These are phyloP conservation scores for Conchocele bisecta DNA, from an alignment of 2,888 invertebrate species.

Conservation along the genomic window DNA sequence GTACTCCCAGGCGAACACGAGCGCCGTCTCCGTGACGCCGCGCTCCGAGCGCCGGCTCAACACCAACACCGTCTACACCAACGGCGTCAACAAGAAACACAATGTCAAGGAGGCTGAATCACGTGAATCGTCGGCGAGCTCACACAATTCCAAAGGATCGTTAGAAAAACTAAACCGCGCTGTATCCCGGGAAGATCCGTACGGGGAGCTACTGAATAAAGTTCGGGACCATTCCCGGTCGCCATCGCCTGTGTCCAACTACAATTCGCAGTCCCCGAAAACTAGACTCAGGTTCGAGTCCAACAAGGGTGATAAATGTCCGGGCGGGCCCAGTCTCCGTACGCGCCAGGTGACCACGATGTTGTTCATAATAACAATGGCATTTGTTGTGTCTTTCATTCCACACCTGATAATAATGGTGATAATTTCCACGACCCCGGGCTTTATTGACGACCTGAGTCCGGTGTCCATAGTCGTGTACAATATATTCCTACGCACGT, in stretches of 20 bases:
- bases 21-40: no score
- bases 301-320: constrained; percentile 34
- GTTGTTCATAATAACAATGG: constrained; percentile 64
- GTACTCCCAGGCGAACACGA: constrained; percentile 24
- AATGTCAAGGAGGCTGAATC: neutral
- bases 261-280: constrained; percentile 15
- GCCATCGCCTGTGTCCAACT: constrained; percentile 20
- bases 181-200: constrained; percentile 41
- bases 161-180: constrained; percentile 18
- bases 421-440: constrained; percentile 45
- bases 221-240: constrained; percentile 41
- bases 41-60: neutral
- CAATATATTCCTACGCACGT: constrained; percentile 64
- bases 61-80: no score
- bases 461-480: constrained; percentile 46
- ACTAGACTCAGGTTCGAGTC: constrained; percentile 19
- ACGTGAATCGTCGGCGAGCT: neutral
- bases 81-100: neutral
- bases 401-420: constrained; percentile 64
- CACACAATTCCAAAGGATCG: constrained; percentile 20
- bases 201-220: constrained; percentile 44
- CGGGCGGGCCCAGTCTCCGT: constrained; percentile 45
- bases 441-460: constrained; percentile 43
- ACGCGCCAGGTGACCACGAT: constrained; percentile 65
- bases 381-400: constrained; percentile 67